phyloP scores from a whole-genome alignment of 2,888 invertebrate genomes.

The Coecobrya sp. region DNA sequence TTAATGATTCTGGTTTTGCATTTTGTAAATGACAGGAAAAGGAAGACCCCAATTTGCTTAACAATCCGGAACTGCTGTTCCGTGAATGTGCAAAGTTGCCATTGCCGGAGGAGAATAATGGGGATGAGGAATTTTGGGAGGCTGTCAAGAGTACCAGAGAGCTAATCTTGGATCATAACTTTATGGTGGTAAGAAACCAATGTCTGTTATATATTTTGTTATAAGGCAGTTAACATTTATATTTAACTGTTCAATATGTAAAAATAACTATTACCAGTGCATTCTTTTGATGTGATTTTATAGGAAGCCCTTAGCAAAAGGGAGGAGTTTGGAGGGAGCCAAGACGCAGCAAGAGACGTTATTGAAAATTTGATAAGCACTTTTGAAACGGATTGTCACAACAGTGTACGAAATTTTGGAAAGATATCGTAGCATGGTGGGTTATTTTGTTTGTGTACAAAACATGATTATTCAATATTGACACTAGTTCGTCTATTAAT shows the following conservation, averaged over 20 bases:
- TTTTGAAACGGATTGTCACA: not conserved
- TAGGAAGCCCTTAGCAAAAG: slow-evolving; percentile 14
- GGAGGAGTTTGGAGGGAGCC: slow-evolving; percentile 1
- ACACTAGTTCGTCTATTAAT: not conserved
- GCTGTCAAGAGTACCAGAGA: not conserved
- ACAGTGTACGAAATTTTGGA: not conserved
- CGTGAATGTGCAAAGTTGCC: slow-evolving; percentile 5
- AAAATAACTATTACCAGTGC: too few relatives aligned
- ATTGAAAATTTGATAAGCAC: not conserved
- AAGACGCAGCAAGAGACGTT: not conserved
- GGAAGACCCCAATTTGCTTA: slow-evolving; percentile 60
- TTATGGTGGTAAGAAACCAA: slow-evolving; percentile 21
- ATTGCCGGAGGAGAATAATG: not conserved
- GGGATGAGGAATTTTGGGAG: slow-evolving; percentile 15
- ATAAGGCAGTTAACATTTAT: too few relatives aligned
- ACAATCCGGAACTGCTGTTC: slow-evolving; percentile 43
- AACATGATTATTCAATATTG: not conserved
- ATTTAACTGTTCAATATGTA: too few relatives aligned
- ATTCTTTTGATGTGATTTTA: not conserved
- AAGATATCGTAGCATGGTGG: too few relatives aligned
- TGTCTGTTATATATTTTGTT: not conserved
- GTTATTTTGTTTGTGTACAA: not conserved
- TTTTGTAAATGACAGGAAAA: not conserved
- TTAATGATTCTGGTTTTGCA: too few relatives aligned
- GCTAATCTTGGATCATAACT: slow-evolving; percentile 38